Base-by-base conservation (phyloP, 2,888 invertebrate species). In the Aporophyla lueneburgensis region DNA sequence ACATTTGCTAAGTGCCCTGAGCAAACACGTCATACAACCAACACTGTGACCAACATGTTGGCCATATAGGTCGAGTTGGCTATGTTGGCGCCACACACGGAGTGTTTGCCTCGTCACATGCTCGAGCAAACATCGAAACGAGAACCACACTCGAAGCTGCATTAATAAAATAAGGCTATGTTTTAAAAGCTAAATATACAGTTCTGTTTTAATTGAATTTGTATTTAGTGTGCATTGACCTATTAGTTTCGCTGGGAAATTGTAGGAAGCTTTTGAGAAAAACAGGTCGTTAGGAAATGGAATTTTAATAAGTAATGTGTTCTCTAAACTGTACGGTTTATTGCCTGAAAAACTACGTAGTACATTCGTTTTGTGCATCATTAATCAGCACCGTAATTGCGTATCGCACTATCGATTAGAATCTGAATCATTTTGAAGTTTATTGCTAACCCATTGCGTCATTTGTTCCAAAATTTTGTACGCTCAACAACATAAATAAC, bases 101-200 rank as follows among this genome's bases (percentile, higher is more conserved):
- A 66, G 40, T 80, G 75, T 81, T 81, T 84, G 75, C 68, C 53
- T 49, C 63, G 76, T 74, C 59, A 70, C 68, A 61, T 68, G 56
- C 27, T 33, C 21, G 19, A 66, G 53, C 71, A 81, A 76, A 81
- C 72, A 85, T 54, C 69, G 72, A 72, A 78, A 84, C 72, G 87
- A 51, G 58, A 72, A 69, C 69, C 49, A 67, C 59, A 68, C 53
- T 73, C 53, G 49, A 71, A 73, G 40, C 68, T 71, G 69, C 66
- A 83, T 84, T 80, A 67, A 66, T 59, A 74, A 84, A 70, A 74
- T 70, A 58, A 40, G 3, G n/a, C 46, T 12, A 21, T 51, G 24
- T 80, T 68, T 83, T 43, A 51, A 76, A 63, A 49, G 51, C 46
- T 51, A 77, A 33, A 54, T n/a, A 58, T 21, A 67, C 14, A 58